phyloP scores from a whole-genome alignment of 64 coral and sea anemone species.

The Stichodactyla helianthus region DNA sequence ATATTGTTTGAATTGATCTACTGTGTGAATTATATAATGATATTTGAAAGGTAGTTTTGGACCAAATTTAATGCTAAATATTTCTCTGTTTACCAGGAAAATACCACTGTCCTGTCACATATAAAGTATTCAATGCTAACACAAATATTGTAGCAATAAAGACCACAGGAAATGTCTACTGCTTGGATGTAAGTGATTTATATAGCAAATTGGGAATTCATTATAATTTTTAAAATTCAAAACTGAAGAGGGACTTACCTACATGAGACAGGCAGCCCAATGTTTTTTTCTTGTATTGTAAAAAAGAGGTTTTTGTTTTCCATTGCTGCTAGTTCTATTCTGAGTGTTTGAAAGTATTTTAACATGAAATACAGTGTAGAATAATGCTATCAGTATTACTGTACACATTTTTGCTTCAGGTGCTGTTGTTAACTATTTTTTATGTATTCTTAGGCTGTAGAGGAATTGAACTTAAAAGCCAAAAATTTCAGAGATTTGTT shows the following conservation, averaged over 20 bases:
- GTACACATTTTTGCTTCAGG: too few relatives aligned
- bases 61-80: neutral
- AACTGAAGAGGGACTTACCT: neutral
- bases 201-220: neutral
- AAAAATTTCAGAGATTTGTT: constrained; percentile 97
- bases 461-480: constrained; percentile 86
- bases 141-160: constrained; percentile 80
- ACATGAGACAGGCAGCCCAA: neutral
- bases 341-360: too few relatives aligned
- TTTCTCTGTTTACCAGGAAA: constrained; percentile 31
- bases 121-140: constrained; percentile 91
- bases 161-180: constrained; percentile 86
- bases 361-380: too few relatives aligned
- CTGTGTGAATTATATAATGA: too few relatives aligned
- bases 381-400: too few relatives aligned
- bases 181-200: constrained; percentile 57
- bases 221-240: neutral
- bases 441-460: constrained; percentile 60
- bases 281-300: too few relatives aligned
- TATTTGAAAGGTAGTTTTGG: neutral
- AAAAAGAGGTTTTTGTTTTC: too few relatives aligned
- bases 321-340: too few relatives aligned
- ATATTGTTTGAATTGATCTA: too few relatives aligned
- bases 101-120: constrained; percentile 95
- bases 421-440: neutral